phyloP scores from a whole-genome alignment of 1,140 invertebrate genomes.

The Drosophila malerkotliana region DNA sequence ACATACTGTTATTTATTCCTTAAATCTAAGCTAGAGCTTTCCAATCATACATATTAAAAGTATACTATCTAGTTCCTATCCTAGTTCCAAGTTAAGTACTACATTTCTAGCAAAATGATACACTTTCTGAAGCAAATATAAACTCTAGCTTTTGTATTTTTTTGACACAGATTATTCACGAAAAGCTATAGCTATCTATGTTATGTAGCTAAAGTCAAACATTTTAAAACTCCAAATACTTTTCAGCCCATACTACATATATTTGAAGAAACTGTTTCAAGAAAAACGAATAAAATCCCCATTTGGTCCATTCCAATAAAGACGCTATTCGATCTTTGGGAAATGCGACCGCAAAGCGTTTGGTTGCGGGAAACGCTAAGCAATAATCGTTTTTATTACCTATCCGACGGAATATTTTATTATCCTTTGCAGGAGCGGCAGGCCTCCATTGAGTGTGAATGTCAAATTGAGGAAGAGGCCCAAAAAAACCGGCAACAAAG shows the following conservation, averaged over 20 bases:
- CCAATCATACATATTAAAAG: no score
- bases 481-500: constrained; percentile 13
- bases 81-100: no score
- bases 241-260: background rate
- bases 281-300: constrained; percentile 14
- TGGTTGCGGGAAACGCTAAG: constrained; percentile 47
- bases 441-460: constrained; percentile 49
- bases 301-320: constrained; percentile 25
- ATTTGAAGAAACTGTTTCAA: background rate
- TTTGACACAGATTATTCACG: no score
- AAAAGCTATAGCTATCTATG: no score
- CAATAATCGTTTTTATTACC: constrained; percentile 76
- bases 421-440: constrained; percentile 29
- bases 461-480: constrained; percentile 45
- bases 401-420: constrained; percentile 73
- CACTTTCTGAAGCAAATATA: no score
- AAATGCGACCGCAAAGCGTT: constrained; percentile 42
- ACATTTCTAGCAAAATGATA: no score
- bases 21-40: no score
- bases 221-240: background rate
- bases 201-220: background rate
- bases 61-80: no score
- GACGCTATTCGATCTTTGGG: constrained; percentile 6
- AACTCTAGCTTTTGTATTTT: no score
- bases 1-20: no score